Conservation (phyloP, 2,797 vertebrate species). For the Adrianichthys oophorus region DNA sequence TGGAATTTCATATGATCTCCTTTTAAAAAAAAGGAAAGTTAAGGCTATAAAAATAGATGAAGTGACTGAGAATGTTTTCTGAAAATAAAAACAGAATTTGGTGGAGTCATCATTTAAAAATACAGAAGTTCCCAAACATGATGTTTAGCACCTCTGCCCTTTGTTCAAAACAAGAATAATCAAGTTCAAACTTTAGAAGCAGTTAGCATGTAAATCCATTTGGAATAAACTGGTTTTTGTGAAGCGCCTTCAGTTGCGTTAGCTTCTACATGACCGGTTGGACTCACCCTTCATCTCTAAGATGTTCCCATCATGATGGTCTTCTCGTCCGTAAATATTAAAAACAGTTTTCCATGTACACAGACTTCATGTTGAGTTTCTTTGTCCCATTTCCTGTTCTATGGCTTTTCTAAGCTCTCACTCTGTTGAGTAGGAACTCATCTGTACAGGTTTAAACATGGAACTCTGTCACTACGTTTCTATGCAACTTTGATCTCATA, state of each 20-base stretch:
- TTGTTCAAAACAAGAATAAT: neutral
- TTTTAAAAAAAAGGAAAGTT: neutral
- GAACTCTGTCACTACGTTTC: constrained; percentile 84
- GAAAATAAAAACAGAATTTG: no score
- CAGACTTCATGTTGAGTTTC: neutral
- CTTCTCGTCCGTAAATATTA: neutral
- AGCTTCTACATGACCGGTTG: constrained; percentile 8
- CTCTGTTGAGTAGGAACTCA: constrained; percentile 45
- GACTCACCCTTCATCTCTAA: neutral
- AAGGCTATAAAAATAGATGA: no score
- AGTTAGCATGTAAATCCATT: neutral
- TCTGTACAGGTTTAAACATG: constrained; percentile 35
- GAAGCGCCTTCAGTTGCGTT: neutral
- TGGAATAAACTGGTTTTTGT: neutral
- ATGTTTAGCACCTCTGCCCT: neutral
- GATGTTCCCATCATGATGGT: neutral
- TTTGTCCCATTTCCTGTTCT: neutral
- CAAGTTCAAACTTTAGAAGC: neutral
- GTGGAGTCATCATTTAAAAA: no score
- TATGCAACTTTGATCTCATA: constrained; percentile 87
- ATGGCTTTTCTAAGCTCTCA: constrained; percentile 15
- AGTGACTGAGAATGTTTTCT: no score
- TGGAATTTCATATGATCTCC: no score
- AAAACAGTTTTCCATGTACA: constrained; percentile 10
- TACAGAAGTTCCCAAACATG: neutral